Percentiles rank a stretch among this genome's conserved stretches.
Evolutionary conservation across 2,888 invertebrate genomes (phyloP).

Genomic region (Drosophila silvestris): DNA sequence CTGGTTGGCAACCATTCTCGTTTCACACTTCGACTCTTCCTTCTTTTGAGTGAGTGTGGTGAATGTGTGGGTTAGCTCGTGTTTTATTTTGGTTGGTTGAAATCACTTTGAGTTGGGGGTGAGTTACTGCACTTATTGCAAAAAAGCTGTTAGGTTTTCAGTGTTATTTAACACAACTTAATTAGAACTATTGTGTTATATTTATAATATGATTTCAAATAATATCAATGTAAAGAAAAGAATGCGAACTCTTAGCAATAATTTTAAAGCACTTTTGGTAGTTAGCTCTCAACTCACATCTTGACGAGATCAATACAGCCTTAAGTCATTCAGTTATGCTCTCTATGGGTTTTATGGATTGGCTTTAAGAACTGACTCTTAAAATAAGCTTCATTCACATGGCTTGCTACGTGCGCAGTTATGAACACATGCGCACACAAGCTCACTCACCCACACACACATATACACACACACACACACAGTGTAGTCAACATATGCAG

Average conservation of each 20-base stretch:
- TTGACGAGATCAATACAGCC: slow-evolving; percentile 11
- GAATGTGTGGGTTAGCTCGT: background rate
- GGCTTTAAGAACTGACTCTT: slow-evolving; percentile 35
- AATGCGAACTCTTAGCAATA: background rate
- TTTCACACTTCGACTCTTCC: no score
- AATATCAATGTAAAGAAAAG: background rate
- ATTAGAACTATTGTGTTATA: background rate
- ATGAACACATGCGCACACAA: slow-evolving; percentile 26
- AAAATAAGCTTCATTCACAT: slow-evolving; percentile 37
- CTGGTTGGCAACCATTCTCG: slow-evolving; percentile 47
- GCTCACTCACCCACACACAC: background rate
- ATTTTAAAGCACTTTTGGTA: background rate
- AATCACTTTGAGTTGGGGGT: slow-evolving; percentile 6
- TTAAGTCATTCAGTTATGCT: background rate
- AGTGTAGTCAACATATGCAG: slow-evolving; percentile 21
- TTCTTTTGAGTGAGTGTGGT: slow-evolving; percentile 2
- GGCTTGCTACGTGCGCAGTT: slow-evolving; percentile 38
- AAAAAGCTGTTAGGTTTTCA: no score
- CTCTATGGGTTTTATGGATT: background rate
- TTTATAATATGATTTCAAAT: background rate
- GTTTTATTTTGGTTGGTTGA: slow-evolving; percentile 27
- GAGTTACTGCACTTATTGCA: slow-evolving; percentile 6
- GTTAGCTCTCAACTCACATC: no score
- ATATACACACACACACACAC: background rate
- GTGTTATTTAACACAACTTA: no score